phyloP scores from a whole-genome alignment of 2,113 vertebrate genomes.

The Myotis lucifugus region DNA sequence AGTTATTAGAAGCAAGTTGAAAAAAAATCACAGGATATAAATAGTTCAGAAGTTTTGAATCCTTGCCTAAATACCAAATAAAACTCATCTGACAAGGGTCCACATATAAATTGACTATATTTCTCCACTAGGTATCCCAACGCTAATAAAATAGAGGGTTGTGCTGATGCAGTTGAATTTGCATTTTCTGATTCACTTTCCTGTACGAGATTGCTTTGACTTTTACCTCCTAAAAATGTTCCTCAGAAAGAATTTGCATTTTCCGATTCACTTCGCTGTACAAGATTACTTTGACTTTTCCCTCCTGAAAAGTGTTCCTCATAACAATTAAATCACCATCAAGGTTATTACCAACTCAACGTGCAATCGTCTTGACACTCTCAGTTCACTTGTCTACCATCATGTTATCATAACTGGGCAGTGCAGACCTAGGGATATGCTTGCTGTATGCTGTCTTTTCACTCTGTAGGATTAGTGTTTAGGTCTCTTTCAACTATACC shows the following conservation, averaged over 20 bases:
- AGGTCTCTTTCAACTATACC: background rate
- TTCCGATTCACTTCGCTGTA: background rate
- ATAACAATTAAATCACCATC: background rate
- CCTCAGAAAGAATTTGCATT: background rate
- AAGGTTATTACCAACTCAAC: background rate
- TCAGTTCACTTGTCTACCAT: background rate
- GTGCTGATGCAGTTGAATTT: background rate
- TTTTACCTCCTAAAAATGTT: background rate
- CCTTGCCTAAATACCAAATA: background rate
- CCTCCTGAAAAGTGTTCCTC: background rate
- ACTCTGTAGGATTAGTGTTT: background rate
- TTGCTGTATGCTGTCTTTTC: rapidly evolving
- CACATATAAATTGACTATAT: background rate
- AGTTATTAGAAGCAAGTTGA: constrained; percentile 11
- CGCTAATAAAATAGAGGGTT: background rate
- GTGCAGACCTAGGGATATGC: background rate
- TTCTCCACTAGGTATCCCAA: background rate
- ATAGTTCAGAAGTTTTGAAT: constrained; percentile 30
- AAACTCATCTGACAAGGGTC: background rate
- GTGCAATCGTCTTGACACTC: too few relatives aligned
- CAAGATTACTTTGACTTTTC: constrained; percentile 26
- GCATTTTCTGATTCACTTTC: background rate
- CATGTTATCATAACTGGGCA: rapidly evolving
- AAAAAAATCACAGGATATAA: background rate
- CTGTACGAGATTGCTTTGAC: background rate